Evolutionary conservation across 92 coral and sea anemone genomes (phyloP).

Genomic region (Ricordea florida): DNA sequence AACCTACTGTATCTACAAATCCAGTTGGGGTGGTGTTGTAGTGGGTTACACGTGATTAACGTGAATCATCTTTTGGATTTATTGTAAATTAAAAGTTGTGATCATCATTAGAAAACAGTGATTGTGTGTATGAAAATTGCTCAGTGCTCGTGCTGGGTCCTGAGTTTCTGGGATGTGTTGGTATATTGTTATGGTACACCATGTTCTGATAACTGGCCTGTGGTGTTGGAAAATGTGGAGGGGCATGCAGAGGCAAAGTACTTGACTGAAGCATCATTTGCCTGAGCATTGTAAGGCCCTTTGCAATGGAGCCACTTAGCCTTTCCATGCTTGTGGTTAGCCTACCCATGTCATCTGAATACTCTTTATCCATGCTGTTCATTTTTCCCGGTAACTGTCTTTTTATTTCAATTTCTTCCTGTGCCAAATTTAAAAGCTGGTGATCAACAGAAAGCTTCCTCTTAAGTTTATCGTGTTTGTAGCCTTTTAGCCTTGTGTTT

Average conservation of each 20-base stretch:
- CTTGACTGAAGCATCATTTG: conserved; percentile 23
- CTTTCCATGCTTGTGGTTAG: conserved; percentile 39
- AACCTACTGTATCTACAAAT: too few species aligned
- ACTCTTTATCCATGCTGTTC: conserved; percentile 52
- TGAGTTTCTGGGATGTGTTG: too few species aligned
- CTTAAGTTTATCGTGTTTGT: conserved; percentile 52
- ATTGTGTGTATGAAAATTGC: too few species aligned
- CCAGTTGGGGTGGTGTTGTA: too few species aligned
- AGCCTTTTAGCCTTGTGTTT: conserved; percentile 32
- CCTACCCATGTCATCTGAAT: conserved; percentile 37
- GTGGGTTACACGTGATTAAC: too few species aligned
- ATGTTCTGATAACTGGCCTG: too few species aligned
- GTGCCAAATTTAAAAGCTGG: conserved; percentile 37
- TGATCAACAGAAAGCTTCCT: conserved; percentile 38
- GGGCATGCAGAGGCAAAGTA: conserved; percentile 35
- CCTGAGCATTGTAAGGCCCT: conserved; percentile 48
- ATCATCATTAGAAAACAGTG: too few species aligned
- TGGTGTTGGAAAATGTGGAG: too few species aligned
- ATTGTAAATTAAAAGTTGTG: too few species aligned
- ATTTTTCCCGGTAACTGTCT: conserved; percentile 57
- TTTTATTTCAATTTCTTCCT: conserved; percentile 49
- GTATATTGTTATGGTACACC: too few species aligned
- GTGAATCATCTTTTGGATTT: too few species aligned
- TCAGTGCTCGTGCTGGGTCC: too few species aligned
- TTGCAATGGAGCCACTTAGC: conserved; percentile 45